These are phyloP conservation scores for Phasianus colchicus DNA, from an alignment of 2,113 vertebrate genomes.

Conservation along the genomic window DNA sequence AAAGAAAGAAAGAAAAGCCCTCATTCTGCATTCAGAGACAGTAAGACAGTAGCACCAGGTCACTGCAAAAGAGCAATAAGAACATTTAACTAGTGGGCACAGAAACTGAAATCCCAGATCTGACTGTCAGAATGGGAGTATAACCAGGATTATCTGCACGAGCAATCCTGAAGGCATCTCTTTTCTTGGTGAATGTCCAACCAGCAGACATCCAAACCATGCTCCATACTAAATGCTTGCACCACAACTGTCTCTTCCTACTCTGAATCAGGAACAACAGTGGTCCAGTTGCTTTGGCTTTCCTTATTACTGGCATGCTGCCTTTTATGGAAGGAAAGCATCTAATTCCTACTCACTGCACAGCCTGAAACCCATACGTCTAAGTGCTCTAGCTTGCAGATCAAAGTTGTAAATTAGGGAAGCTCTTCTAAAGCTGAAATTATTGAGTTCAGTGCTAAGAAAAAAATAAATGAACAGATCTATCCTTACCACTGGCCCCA, in stretches of 20 bases:
- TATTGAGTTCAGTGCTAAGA: not conserved
- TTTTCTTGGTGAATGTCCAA: not conserved
- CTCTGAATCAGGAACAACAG: not conserved
- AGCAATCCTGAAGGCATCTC: not conserved
- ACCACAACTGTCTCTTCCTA: not conserved
- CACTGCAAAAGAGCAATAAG: not conserved
- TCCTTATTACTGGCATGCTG: not conserved
- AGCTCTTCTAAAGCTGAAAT: not conserved
- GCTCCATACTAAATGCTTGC: accelerated
- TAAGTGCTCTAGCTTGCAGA: not conserved
- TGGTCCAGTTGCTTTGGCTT: not conserved
- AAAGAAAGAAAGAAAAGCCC: too few species aligned
- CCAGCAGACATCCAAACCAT: not conserved
- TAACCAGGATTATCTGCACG: not conserved
- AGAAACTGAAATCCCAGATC: not conserved
- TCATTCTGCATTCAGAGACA: not conserved
- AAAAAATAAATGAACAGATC: not conserved
- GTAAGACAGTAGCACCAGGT: not conserved
- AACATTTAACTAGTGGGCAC: not conserved
- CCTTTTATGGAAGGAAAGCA: not conserved
- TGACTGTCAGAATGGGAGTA: not conserved
- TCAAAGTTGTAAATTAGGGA: not conserved
- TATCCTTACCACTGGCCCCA: not conserved
- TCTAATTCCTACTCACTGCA: not conserved
- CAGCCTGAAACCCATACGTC: not conserved